Base-by-base conservation (phyloP, 2,113 vertebrate genomes). In the Delphinapterus leucas region DNA sequence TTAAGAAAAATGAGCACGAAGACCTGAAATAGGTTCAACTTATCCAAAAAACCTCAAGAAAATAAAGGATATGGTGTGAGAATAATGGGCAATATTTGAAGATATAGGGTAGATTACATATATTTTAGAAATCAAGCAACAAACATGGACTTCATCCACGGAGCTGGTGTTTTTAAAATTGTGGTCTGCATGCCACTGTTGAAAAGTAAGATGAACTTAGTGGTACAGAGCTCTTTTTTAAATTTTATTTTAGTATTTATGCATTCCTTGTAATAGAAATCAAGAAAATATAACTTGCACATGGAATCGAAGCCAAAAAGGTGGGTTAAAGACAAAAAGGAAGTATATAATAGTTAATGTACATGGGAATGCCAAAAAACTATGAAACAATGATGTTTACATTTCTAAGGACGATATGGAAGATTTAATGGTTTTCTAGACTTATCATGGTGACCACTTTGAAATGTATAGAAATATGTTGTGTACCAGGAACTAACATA, bases 251-350 rank as follows among this genome's bases (percentile, higher is more conserved):
- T 60, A 83, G 15, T 58, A 38, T 70, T 28, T 70, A 41, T 81
- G 6, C 6, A 49, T 93, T 86, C 77, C 14, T 65, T 96, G 4
- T 47, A 31, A 76, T 55, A 41, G 36, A 88, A 85, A 58, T 61
- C 21, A 74, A 44, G 17, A 89, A 58, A 85, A 25, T 61, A 90
- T 21, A 65, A 90, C 4, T 47, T 60, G 15, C 31, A 76, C 11
- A 49, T 63, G 65, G 10, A 80, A 95, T 81, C 58, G 68, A 68
- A 96, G 36, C 15, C 20, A n/a, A 85, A 88, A 96, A 80, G 10
- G 3, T 55, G 36, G 23, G 18, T 90, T 63, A 68, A 92, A 38
- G 15, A 73, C 21, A 61, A 25, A 77, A 88, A 47, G 8, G 4
- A 67, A 38, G 21, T 20, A 90, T 87, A 68, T 65, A 87, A 80